These are phyloP conservation scores for Plutella xylostella DNA, from an alignment of 2,888 invertebrate genomes.

Conservation along the genomic window DNA sequence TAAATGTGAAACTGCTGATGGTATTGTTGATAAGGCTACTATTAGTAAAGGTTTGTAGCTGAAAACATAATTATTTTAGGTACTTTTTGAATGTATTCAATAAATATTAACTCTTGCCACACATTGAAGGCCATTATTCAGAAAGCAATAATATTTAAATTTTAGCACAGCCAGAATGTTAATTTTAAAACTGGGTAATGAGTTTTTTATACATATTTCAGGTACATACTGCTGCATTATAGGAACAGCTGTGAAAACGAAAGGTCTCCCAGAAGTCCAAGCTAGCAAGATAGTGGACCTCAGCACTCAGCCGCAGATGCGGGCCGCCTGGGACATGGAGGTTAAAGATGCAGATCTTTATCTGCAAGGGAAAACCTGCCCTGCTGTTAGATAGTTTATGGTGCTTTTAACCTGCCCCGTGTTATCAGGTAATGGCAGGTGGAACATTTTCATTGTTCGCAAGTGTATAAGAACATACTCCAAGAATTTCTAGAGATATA, in stretches of 20 bases:
- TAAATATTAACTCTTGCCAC: too few species aligned
- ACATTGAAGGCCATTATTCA: too few species aligned
- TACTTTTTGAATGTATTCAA: neutral
- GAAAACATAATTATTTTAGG: too few species aligned
- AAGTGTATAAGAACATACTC: too few species aligned
- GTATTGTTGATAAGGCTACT: constrained; percentile 42
- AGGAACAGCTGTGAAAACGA: constrained; percentile 46
- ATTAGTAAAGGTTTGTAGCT: constrained; percentile 46
- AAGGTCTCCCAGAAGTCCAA: constrained; percentile 52
- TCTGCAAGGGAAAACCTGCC: constrained; percentile 38
- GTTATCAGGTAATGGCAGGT: too few species aligned
- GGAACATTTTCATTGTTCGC: too few species aligned
- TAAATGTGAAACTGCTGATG: constrained; percentile 51
- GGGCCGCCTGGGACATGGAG: constrained; percentile 47
- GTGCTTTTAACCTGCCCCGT: too few species aligned
- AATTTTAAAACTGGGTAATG: neutral
- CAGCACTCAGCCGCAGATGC: constrained; percentile 39
- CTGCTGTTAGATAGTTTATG: constrained; percentile 26
- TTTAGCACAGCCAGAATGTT: neutral
- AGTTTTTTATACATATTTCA: constrained; percentile 23
- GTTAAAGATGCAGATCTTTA: constrained; percentile 45
- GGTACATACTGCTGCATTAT: constrained; percentile 58
- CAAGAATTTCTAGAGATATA: too few species aligned
- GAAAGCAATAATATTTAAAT: too few species aligned
- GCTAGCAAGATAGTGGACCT: constrained; percentile 52